Evolutionary conservation across 2,113 vertebrate species (phyloP).

Genomic region (Heloderma charlesbogerti): DNA sequence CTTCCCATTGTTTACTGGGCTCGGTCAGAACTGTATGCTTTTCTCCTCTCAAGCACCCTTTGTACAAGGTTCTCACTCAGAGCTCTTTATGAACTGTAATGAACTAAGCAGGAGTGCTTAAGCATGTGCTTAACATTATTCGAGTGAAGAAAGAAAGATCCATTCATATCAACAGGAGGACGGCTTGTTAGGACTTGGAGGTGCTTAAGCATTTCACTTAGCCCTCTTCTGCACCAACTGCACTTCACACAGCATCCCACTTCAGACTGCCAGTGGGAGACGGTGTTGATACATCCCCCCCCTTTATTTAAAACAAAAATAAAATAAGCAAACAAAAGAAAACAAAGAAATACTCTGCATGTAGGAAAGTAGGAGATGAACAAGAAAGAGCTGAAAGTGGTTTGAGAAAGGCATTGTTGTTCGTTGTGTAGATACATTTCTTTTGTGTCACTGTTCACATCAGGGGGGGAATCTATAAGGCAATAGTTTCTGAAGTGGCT

Average conservation of each 20-base stretch:
- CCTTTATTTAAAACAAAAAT: not conserved
- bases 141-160: not conserved
- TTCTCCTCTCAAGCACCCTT: not conserved
- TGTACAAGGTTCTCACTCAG: not conserved
- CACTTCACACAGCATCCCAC: not conserved
- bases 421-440: not conserved
- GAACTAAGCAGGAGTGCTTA: not conserved
- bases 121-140: not conserved
- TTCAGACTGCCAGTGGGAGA: not conserved
- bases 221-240: not conserved
- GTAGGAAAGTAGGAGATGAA: not conserved
- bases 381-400: not conserved
- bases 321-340: not conserved
- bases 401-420: not conserved
- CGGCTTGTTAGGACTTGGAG: not conserved
- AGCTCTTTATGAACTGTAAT: not conserved
- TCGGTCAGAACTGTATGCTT: not conserved
- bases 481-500: too few relatives aligned
- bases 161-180: not conserved
- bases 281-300: too few relatives aligned
- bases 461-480: too few relatives aligned
- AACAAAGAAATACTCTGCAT: not conserved
- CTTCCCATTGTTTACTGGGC: too few relatives aligned
- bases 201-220: not conserved
- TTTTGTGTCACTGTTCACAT: not conserved